phyloP scores from a whole-genome alignment of 1,140 invertebrate species.

The Copidosoma floridanum region DNA sequence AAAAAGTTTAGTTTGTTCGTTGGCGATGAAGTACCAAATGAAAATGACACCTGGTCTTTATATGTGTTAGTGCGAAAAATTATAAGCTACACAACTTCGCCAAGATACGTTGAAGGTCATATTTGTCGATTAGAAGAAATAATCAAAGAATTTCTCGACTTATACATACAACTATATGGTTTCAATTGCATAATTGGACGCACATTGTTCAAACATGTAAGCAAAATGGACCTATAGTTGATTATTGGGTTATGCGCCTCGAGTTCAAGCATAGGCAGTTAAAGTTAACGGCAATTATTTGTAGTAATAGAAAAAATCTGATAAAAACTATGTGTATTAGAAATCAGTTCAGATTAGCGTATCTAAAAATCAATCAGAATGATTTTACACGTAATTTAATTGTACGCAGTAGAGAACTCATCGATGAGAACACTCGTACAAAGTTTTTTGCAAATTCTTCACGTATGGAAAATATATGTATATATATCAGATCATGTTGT shows the following conservation, averaged over 20 bases:
- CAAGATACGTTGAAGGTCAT: not conserved
- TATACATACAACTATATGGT: constrained; percentile 22
- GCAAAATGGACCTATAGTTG: constrained; percentile 26
- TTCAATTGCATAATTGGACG: constrained; percentile 27
- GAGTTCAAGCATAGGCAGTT: no score
- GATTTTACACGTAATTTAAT: constrained; percentile 4
- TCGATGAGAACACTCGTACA: constrained; percentile 9
- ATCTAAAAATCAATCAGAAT: constrained; percentile 12
- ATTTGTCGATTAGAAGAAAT: not conserved
- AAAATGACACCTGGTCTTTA: constrained; percentile 20
- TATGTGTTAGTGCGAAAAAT: constrained; percentile 21
- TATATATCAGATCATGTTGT: constrained; percentile 8
- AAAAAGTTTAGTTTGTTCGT: constrained; percentile 24
- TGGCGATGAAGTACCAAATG: constrained; percentile 20
- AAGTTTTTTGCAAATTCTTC: constrained; percentile 1
- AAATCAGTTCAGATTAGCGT: constrained; percentile 22
- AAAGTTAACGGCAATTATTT: no score
- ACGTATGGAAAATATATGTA: no score
- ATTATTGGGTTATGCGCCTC: constrained; percentile 21
- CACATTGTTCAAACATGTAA: constrained; percentile 7
- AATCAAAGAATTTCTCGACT: constrained; percentile 23
- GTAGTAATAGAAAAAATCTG: constrained; percentile 28
- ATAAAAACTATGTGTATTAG: constrained; percentile 23
- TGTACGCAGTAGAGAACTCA: constrained; percentile 5
- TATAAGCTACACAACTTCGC: constrained; percentile 10